These are phyloP conservation scores for Netelia virgata DNA, from an alignment of 2,888 invertebrate species.

Conservation along the genomic window DNA sequence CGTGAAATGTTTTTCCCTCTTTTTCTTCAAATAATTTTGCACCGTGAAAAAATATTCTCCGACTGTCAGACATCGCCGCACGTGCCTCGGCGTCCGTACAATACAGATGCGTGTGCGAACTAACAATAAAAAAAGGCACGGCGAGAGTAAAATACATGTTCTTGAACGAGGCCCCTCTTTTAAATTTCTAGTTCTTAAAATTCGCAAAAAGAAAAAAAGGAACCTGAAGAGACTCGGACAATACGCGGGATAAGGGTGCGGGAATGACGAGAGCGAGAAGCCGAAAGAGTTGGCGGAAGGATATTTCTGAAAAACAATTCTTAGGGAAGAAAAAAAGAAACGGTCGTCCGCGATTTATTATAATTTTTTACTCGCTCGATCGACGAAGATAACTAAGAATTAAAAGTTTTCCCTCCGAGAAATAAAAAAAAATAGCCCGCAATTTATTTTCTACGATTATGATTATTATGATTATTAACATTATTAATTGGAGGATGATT, in stretches of 20 bases:
- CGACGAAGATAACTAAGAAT: background rate
- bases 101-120: background rate
- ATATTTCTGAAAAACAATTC: background rate
- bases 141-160: slow-evolving; percentile 29
- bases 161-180: slow-evolving; percentile 22
- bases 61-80: slow-evolving; percentile 28
- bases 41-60: slow-evolving; percentile 29
- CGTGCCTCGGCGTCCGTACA: background rate
- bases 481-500: slow-evolving; percentile 68
- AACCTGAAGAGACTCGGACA: background rate
- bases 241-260: background rate
- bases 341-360: background rate
- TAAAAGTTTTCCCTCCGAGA: background rate
- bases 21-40: slow-evolving; percentile 8
- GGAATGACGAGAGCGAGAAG: background rate
- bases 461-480: slow-evolving; percentile 45
- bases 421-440: slow-evolving; percentile 6
- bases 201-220: background rate
- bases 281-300: background rate
- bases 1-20: slow-evolving; percentile 23
- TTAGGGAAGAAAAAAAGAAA: background rate
- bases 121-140: slow-evolving; percentile 4
- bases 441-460: slow-evolving; percentile 43
- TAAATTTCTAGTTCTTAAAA: slow-evolving; percentile 1
- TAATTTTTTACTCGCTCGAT: slow-evolving; percentile 28